Base-by-base conservation (phyloP, 2,888 invertebrate species). In the Chouioia cunea region DNA sequence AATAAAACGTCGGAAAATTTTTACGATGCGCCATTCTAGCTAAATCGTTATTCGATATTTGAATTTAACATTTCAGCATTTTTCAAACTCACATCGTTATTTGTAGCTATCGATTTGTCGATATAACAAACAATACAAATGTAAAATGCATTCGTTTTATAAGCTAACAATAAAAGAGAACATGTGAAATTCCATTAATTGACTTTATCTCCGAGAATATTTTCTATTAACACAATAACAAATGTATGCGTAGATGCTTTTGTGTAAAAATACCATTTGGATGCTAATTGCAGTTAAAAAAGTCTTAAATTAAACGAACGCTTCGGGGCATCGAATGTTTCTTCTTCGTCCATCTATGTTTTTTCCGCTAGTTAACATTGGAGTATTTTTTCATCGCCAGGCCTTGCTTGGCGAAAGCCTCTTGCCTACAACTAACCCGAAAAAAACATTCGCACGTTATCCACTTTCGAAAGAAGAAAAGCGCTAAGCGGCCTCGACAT, bases 31-130 rank as follows among this genome's bases (percentile, higher is more conserved):
- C 27, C 16, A 16, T 12, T 4, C 47, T n/a, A 22, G 27, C 46
- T 58, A 64, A 71, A 71, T 71, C 67, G 71, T 64, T 71, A 67
- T 67, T 67, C 67, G 71, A 71, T 71, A 71, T 63, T 54, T 43
- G 52, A 52, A 65, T 43, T 50, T 57, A 56, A 71, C 20, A 48
- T 60, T 48, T 2, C 12, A 22, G 18, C n/a, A 12, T 47, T 48
- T 54, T 46, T 22, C 56, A 52, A 2, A 43, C 47, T 58, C 15
- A 47, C 15, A 0, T 10, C 6, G 22, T 18, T 14, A 27, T 59
- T 59, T 50, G 18, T 47, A n/a, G n/a, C n/a, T n/a, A n/a, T n/a
- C 60, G 20, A 67, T 60, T 67, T 67, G 60, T 18, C 18, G 46
- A 52, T 60, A 54, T 6, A 43, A 36, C 36, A 2, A 0, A 36